Percentiles rank a stretch among this genome's conserved stretches.
phyloP scores from a whole-genome alignment of 2,113 vertebrate species.

The Balaenoptera acutorostrata region DNA sequence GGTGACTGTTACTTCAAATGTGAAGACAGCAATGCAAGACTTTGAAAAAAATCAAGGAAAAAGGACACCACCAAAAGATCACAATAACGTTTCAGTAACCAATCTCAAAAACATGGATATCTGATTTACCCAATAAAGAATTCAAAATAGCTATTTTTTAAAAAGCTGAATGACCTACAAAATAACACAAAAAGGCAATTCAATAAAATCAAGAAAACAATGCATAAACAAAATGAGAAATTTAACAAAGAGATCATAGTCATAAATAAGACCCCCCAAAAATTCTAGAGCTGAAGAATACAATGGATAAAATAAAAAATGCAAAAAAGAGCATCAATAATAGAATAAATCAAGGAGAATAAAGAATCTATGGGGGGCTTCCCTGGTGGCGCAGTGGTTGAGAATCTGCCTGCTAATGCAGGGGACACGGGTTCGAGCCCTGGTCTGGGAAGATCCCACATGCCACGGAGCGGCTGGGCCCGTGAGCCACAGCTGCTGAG shows the following conservation, averaged over 20 bases:
- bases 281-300: not conserved
- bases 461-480: too few species aligned
- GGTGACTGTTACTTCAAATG: not conserved
- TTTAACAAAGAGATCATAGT: not conserved
- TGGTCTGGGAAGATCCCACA: too few species aligned
- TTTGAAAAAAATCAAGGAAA: not conserved
- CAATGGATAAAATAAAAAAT: not conserved
- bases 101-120: not conserved
- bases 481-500: too few species aligned
- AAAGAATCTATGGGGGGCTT: not conserved
- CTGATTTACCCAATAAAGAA: not conserved
- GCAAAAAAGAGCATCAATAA: not conserved
- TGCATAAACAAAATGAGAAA: not conserved
- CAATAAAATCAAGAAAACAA: not conserved
- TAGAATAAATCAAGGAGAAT: not conserved
- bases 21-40: not conserved
- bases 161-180: not conserved
- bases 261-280: not conserved
- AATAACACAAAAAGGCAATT: not conserved
- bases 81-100: not conserved
- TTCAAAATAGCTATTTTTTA: not conserved
- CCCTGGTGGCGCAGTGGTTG: too few species aligned
- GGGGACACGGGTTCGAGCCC: too few species aligned
- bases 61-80: not conserved
- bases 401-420: too few species aligned